Base-by-base conservation (phyloP, 2,113 vertebrate species). In the Callaeas wilsoni region DNA sequence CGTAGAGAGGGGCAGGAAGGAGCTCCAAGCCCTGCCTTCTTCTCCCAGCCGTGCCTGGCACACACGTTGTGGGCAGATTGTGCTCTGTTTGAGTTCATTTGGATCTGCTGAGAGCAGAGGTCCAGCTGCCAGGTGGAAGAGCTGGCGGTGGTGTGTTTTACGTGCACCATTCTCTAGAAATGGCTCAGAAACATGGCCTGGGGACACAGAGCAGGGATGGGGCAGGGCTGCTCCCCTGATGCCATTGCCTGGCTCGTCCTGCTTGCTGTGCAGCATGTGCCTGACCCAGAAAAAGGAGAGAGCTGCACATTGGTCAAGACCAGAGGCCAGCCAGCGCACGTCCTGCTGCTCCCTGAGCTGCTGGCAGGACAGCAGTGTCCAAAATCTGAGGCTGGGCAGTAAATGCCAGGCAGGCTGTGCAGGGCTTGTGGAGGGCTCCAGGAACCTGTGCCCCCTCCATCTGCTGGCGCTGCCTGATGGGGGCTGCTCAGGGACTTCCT, bases 281-380 rank as follows among this genome's bases (percentile, higher is more conserved):
- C 8, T 87, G 83, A 89, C 69, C 44, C 74, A 83, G 82, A 27
- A 27, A 46, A 37, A 37, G 22, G 7, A 32, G 29, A 60, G 63
- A 87, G 50, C 44, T 14, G 62, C 74, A 35, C 13, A 3, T 25
- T 33, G 21, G 32, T 53, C 42, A 21, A n/a, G 50, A 74, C 47
- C 4, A 44, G 49, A 87, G 59, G 64, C 33, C 0, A 1, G 17
- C 64, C 47, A 30, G 60, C 11, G 63, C 42, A 3, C 0, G 0
- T 86, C 77, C 52, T 39, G 69, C 69, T 41, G 32, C 22, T 3
- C 32, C 44, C 79, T 76, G 79, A 69, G 56, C 77, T 94, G 70
- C 63, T 88, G 56, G 74, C 63, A 71, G 26, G 59, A 25, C 68
- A 77, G 56, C 65, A 69, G 32, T 14, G 5, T 9, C 62, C 12